Percentiles rank a stretch among this genome's conserved stretches.
phyloP scores from a whole-genome alignment of 2,888 invertebrate genomes.

The Morpho achilles region DNA sequence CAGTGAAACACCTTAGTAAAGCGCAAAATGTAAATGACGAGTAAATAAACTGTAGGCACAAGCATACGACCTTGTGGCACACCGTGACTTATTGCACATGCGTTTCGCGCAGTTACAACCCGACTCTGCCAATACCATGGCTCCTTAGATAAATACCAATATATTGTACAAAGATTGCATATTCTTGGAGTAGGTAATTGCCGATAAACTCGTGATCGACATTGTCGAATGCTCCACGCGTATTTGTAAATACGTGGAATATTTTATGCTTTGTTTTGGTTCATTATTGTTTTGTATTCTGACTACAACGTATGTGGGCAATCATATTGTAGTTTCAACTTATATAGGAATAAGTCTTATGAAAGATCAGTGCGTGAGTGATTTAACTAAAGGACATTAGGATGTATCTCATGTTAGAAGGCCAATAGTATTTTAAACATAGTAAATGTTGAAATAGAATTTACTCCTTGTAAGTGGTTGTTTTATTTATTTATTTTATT shows the following conservation, averaged over 20 bases:
- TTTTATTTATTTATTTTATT: too few relatives aligned
- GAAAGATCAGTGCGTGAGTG: too few relatives aligned
- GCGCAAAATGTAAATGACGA: conserved; percentile 17
- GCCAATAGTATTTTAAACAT: too few relatives aligned
- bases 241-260: conserved; percentile 8
- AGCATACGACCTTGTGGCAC: conserved; percentile 53
- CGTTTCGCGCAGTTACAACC: conserved; percentile 46
- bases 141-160: conserved; percentile 22
- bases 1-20: conserved; percentile 18
- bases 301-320: not conserved
- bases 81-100: conserved; percentile 43
- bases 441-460: too few relatives aligned
- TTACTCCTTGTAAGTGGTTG: too few relatives aligned
- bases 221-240: conserved; percentile 15
- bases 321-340: too few relatives aligned
- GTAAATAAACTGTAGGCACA: conserved; percentile 28
- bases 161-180: conserved; percentile 15
- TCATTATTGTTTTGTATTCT: conserved; percentile 5
- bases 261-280: conserved; percentile 6
- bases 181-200: conserved; percentile 8
- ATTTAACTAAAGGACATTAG: too few relatives aligned
- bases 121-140: conserved; percentile 40
- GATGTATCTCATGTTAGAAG: too few relatives aligned
- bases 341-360: too few relatives aligned
- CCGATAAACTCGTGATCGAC: conserved; percentile 15